Evolutionary conservation across 2,888 invertebrate species (phyloP), one percentile per base, ranked within the genome.

Genomic region (Lochmaea crataegi): DNA sequence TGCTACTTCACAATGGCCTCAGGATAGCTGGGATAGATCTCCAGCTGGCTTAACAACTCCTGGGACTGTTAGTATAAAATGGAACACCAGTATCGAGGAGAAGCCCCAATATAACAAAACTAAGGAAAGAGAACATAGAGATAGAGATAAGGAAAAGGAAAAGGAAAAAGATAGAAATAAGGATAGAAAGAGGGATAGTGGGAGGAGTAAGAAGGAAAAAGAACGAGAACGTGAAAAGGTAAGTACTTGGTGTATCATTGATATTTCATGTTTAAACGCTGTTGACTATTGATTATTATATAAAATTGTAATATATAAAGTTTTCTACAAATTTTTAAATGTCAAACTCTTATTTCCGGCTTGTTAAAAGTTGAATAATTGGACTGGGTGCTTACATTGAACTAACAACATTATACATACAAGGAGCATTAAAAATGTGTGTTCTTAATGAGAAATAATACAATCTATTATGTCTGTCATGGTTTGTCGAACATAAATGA

Each of bases 131-230:
- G 79, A 77, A 10, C 61, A 65, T 41, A 63, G 72, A 63, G 73
- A 69, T 18, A 75, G 74, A 48, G 77, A 77, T 51, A 56, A 60
- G 68, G 77, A 75, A n/a, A 57, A 60, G 68, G 77, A 75, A n/a
- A 57, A 71, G 58, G 71, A 71, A 6, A 75, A 72, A 57, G 76
- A 77, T 5, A 76, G 79, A 26, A 87, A 86, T 57, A 82, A 85
- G 51, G 84, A 87, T 18, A 82, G 82, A 77, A 85, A 81, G 79
- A 89, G 73, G 87, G 89, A 77, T 84, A 89, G 84, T 84, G 63
- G 65, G 73, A 80, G 68, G 79, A 80, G 76, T 75, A 80, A 81
- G 73, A 77, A 77, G 78, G 72, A 80, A 53, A 79, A 80, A 69
- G 80, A 82, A 51, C 79, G 80, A 75, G 79, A 81, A 64, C 81